Evolutionary conservation across 2,113 vertebrate species (phyloP).

Genomic region (Macquaria ambigua): DNA sequence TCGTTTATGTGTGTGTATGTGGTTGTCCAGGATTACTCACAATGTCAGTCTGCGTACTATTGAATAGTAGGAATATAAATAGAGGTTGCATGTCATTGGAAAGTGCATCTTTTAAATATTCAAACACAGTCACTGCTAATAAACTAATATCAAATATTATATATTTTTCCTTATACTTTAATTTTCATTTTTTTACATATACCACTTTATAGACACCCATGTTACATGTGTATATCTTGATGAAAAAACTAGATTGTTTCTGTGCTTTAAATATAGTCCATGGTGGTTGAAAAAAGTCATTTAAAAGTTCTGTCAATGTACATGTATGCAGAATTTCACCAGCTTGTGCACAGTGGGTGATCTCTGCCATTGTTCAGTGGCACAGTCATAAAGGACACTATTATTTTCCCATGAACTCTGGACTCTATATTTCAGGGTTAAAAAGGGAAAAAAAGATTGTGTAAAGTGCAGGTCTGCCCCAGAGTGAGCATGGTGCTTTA

Average conservation of each 20-base stretch:
- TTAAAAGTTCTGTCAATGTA: background rate
- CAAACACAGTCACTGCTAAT: background rate
- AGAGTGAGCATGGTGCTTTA: conserved; percentile 9
- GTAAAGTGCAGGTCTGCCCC: conserved; percentile 54
- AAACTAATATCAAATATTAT: background rate
- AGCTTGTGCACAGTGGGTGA: conserved; percentile 29
- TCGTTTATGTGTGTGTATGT: conserved; percentile 12
- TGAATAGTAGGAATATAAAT: background rate
- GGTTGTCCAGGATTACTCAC: conserved; percentile 9
- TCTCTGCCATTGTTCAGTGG: conserved; percentile 25
- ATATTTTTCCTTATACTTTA: conserved; percentile 40
- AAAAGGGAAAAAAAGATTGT: background rate
- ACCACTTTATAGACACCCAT: conserved; percentile 42
- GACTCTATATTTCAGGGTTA: background rate
- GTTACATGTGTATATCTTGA: conserved; percentile 46
- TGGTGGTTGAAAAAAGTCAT: background rate
- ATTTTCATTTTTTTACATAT: conserved; percentile 52
- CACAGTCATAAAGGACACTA: conserved; percentile 26
- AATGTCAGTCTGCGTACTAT: background rate
- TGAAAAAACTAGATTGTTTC: conserved; percentile 38
- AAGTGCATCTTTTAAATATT: background rate
- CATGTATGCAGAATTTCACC: conserved; percentile 26
- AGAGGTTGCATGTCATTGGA: background rate
- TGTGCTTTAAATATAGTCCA: conserved; percentile 36
- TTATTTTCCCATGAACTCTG: background rate